A percentile compares a stretch with the other conserved stretches of the same genome.
Evolutionary conservation across 2,797 vertebrate genomes (phyloP).

Genomic region (Chelon auratus): DNA sequence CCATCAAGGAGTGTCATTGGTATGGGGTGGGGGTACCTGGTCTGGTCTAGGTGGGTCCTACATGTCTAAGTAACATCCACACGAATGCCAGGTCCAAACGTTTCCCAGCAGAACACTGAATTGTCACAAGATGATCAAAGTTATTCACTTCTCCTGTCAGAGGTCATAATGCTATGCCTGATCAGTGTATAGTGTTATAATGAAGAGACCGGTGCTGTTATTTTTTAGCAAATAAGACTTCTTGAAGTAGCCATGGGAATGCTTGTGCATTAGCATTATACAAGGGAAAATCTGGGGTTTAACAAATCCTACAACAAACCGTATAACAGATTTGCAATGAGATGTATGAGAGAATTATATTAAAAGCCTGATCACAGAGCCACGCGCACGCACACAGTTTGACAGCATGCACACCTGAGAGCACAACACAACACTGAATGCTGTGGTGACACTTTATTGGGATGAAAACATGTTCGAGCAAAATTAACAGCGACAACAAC

Average conservation of each 20-base stretch:
- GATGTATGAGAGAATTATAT: background rate
- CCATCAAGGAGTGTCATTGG: too few relatives aligned
- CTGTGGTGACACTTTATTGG: conserved; percentile 65
- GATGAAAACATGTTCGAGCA: conserved; percentile 58
- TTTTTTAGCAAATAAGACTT: background rate
- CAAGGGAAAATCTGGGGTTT: background rate
- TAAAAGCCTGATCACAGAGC: background rate
- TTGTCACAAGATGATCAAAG: too few relatives aligned
- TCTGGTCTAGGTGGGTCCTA: too few relatives aligned
- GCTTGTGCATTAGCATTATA: too few relatives aligned
- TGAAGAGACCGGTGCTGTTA: background rate
- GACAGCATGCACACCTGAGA: conserved; percentile 38
- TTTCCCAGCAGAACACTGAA: too few relatives aligned
- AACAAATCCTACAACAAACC: background rate
- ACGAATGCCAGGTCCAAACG: too few relatives aligned
- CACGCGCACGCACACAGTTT: background rate
- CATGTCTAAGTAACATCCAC: too few relatives aligned
- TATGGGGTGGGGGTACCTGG: too few relatives aligned
- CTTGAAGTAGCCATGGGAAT: background rate
- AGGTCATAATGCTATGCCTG: too few relatives aligned
- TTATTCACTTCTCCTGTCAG: too few relatives aligned
- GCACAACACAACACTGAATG: conserved; percentile 35
- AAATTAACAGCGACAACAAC: conserved; percentile 37
- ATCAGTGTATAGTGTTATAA: background rate
- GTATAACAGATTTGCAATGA: background rate